phyloP scores from a whole-genome alignment of 2,797 vertebrate genomes.

The Crocodylus rhombifer region DNA sequence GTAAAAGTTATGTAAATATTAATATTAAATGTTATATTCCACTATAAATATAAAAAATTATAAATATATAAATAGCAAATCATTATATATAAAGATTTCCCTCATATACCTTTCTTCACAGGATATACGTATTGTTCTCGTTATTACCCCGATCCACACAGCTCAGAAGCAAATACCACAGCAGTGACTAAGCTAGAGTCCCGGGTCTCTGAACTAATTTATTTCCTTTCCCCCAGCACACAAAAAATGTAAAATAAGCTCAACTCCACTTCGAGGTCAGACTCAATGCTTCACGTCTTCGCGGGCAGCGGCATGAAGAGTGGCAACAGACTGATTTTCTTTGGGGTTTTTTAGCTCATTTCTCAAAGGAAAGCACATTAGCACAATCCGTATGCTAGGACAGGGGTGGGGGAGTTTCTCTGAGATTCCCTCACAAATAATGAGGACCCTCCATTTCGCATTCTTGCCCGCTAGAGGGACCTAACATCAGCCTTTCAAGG shows the following conservation, averaged over 20 bases:
- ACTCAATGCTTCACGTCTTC: background rate
- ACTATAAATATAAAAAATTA: no score
- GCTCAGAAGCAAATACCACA: background rate
- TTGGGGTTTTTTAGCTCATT: background rate
- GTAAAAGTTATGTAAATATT: no score
- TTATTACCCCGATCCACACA: background rate
- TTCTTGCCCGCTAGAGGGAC: background rate
- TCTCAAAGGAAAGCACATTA: background rate
- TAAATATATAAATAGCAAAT: no score
- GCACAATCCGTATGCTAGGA: background rate
- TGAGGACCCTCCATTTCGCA: background rate
- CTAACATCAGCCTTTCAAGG: background rate
- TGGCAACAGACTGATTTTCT: background rate
- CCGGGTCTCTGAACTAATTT: background rate
- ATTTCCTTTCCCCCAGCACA: background rate
- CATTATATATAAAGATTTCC: background rate
- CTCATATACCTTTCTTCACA: background rate
- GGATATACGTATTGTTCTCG: background rate
- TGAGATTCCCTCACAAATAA: background rate
- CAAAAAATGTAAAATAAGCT: background rate
- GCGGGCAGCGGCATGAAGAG: background rate
- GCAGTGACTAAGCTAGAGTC: background rate
- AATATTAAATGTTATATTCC: no score
- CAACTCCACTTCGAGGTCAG: background rate
- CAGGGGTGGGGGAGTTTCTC: background rate